Base-by-base conservation (phyloP, 1,140 invertebrate species). In the Hypsibius dujardini region DNA sequence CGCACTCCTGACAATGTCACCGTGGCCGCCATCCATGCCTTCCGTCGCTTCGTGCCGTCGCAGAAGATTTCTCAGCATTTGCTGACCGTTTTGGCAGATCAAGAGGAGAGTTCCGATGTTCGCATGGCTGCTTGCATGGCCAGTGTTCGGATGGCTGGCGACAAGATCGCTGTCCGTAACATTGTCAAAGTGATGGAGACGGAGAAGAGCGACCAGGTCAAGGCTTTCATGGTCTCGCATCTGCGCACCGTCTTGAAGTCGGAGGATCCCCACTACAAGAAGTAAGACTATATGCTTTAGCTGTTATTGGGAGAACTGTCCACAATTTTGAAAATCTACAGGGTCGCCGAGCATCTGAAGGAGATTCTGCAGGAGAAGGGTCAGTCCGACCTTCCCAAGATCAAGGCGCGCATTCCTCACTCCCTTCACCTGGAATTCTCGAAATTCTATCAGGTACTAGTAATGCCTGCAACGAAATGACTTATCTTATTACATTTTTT, bases 341-440 rank as follows among this genome's bases (percentile, higher is more conserved):
- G 62, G 12, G 45, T 45, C 62, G 62, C 62, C 42, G 45, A 67
- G 62, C 12, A 15, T 12, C 7, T 67, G 12, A 67, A 67, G 62
- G 12, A 67, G 7, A 45, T 42, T 42, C 12, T 67, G 12, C 12
- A 42, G 7, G 12, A 67, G 3, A 7, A 3, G 3, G 62, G 62
- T 42, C 3, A 67, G 62, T 15, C 12, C 62, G 28, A 28, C 28
- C 62, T 67, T 12, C 62, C 62, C 62, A 67, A 67, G 62, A 67
- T 45, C 62, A 12, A 45, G 12, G 62, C 62, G 12, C 62, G 62
- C 7, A 12, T 67, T 45, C 62, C 62, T 3, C 62, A 67, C 42
- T 67, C 62, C 62, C 12, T 67, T 42, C 62, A 67, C 42, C 12
- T 67, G 12, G 62, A 67, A 67, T 42, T 67, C 12, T 67, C 62